Base-by-base conservation (phyloP, 2,113 vertebrate species). In the Albula goreensis region DNA sequence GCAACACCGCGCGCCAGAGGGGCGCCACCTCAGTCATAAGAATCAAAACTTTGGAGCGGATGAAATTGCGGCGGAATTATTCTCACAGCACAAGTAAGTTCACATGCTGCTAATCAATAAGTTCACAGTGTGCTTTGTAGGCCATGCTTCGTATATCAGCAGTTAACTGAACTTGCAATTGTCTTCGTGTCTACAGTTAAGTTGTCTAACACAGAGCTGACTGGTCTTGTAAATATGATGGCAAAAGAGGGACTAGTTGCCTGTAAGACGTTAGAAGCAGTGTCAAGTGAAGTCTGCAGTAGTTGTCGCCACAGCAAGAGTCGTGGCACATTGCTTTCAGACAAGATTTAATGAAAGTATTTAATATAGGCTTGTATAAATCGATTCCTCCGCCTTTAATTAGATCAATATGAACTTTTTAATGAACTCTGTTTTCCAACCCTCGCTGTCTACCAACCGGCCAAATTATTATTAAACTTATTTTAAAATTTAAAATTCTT, bases 21-120 rank as follows among this genome's bases (percentile, higher is more conserved):
- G 15, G 50, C 25, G 78, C 12, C 57, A 89, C 78, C 13, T 70
- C 84, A 86, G 90, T 80, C 89, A 87, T 86, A 88, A 86, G 81
- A 90, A 86, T 83, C 90, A 92, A 94, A 96, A 93, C 94, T 97
- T 96, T 66, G 91, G 92, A 94, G 80, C 92, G 95, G 93, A 95
- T 93, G 91, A 94, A 93, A 92, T 90, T 90, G 89, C 91, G 91
- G 88, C 91, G 92, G 89, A 41, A 41, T 41, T 41, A 95, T 86
- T 92, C 83, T 56, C 88, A 90, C 3, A n/a, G 88, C 88, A 85
- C 93, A 93, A 96, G 97, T 97, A 92, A 95, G 96, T 94, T 90
- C 70, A 2, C 2, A 74, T 10, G 22, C 70, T n/a, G n/a, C 70
- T 25, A 74, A 56, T 25, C n/a, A 50, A 74, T 10, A 70, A 8